Evolutionary conservation across 2,797 vertebrate genomes (phyloP), one percentile per base, ranked within the genome.

Genomic region (Aeoliscus strigatus): DNA sequence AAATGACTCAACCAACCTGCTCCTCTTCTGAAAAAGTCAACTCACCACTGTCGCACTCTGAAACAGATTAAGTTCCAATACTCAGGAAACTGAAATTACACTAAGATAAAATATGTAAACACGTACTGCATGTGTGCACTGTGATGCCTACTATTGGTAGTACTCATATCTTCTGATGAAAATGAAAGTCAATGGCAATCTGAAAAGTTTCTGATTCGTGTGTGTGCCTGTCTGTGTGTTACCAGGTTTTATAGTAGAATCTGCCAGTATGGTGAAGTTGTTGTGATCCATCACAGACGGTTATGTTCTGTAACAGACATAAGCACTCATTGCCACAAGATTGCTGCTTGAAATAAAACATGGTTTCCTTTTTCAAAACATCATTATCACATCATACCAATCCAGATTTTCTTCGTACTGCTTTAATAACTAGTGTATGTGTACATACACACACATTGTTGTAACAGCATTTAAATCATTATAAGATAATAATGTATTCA

Each of bases 251-350:
- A 36, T 64, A 18, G 23, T 39, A 12, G 44, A 30, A 36, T 48
- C 36, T 25, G 14, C 72, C 24, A 64, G 60, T 27, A 15, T 37
- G 48, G 71, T 67, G 26, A 48, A 46, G 16, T 50, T 27, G 29
- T 18, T 66, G 13, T 67, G 59, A 27, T 75, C 62, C 80, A 83
- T 84, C 46, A 15, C 33, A 39, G 13, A 34, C 9, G 2, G 3
- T 9, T 13, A 4, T 11, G 6, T 31, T 16, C 7, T 9, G 10
- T 41, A 47, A 51, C 36, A 23, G 44, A 36, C 21, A 57, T n/a
- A 37, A 21, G 6, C 3, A 21, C 18, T 3, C 6, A 6, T 3
- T 21, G 18, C 18, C 18, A 21, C 6, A 21, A 21, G 3, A 3
- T 1, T 26, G 14, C 14, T 25, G 13, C 2, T 14, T 17, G 14